Percentiles rank a stretch among this genome's conserved stretches.
phyloP scores from a whole-genome alignment of 2,113 vertebrate genomes.

The Motacilla alba region DNA sequence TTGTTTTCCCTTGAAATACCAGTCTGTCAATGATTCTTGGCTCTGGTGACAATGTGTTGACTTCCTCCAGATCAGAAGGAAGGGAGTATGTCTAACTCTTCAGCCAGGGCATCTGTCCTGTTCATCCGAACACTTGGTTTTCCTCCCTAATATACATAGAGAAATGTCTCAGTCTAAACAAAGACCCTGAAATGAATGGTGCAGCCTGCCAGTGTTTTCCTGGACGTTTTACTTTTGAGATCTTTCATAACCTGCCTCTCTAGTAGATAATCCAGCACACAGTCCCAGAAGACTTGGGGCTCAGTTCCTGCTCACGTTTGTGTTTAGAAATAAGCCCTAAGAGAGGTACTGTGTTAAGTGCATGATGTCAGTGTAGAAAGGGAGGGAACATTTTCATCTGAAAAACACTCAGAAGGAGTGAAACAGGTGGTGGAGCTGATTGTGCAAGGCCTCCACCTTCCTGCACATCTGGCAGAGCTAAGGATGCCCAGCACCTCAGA shows the following conservation, averaged over 20 bases:
- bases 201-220: not conserved
- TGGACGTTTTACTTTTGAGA: constrained; percentile 19
- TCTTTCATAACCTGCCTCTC: not conserved
- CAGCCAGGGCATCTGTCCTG: constrained; percentile 8
- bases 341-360: not conserved
- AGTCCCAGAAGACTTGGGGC: not conserved
- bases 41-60: not conserved
- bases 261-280: not conserved
- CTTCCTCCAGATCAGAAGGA: not conserved
- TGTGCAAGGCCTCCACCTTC: not conserved
- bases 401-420: not conserved
- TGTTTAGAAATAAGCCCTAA: not conserved
- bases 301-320: not conserved
- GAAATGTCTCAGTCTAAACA: constrained; percentile 32
- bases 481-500: not conserved
- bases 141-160: constrained; percentile 22
- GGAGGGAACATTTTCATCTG: not conserved
- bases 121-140: not conserved
- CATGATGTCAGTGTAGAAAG: not conserved
- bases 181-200: not conserved
- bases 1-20: not conserved
- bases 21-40: not conserved
- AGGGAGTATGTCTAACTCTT: not conserved
- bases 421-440: not conserved
- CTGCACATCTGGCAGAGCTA: not conserved